These are phyloP conservation scores for Miichthys miiuy DNA, from an alignment of 2,797 vertebrate genomes.

Conservation along the genomic window DNA sequence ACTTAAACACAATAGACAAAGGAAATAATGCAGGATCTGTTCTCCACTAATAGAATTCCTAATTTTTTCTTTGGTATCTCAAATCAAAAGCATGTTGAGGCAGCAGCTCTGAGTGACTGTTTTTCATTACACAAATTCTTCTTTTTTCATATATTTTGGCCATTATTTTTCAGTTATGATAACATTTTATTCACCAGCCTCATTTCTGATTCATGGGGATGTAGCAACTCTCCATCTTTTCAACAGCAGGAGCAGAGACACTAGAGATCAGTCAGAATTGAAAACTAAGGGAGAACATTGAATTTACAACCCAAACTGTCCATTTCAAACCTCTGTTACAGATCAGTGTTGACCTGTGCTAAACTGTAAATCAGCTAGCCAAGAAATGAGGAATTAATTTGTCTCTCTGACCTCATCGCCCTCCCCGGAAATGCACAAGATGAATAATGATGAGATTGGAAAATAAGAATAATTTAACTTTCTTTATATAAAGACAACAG, in stretches of 20 bases:
- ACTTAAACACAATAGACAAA: constrained; percentile 28
- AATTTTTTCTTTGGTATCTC: constrained; percentile 41
- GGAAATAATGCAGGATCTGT: constrained; percentile 26
- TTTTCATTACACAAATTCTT: not conserved
- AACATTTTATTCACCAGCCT: constrained; percentile 33
- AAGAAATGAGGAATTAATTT: not conserved
- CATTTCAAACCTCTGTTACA: not conserved
- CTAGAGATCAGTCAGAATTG: constrained; percentile 3
- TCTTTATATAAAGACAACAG: not conserved
- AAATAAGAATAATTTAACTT: not conserved
- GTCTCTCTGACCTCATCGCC: not conserved
- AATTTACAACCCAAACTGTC: constrained; percentile 1
- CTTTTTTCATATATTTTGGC: constrained; percentile 21
- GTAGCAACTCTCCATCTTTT: not conserved
- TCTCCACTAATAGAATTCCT: not conserved
- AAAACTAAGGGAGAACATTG: constrained; percentile 20
- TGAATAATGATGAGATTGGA: constrained; percentile 5
- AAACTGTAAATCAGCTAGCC: not conserved
- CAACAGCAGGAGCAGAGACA: not conserved
- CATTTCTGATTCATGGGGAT: constrained; percentile 18
- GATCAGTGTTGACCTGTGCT: not conserved
- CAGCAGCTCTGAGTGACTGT: constrained; percentile 19
- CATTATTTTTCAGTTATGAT: constrained; percentile 14
- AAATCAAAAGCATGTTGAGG: constrained; percentile 27
- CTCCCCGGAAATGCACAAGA: not conserved